These are phyloP conservation scores for Colletes collaris DNA, from an alignment of 2,888 invertebrate species.

Conservation along the genomic window DNA sequence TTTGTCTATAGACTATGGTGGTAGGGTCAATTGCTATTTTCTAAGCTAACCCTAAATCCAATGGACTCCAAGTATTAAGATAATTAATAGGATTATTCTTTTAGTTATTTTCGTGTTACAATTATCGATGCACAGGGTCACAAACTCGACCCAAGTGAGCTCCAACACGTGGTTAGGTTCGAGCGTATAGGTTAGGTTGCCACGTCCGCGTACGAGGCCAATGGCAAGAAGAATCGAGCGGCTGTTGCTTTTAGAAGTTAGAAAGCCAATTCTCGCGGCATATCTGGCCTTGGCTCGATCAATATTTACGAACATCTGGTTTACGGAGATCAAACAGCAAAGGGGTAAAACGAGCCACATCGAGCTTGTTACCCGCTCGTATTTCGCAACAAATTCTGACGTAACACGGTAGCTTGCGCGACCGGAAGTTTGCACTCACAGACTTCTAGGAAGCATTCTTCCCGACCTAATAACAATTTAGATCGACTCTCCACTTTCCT, in stretches of 20 bases:
- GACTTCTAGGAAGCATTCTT: conserved; percentile 3
- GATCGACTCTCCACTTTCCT: too few relatives aligned
- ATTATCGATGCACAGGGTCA: too few relatives aligned
- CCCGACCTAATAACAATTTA: too few relatives aligned
- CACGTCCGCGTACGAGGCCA: conserved; percentile 70
- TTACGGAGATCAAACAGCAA: conserved; percentile 49
- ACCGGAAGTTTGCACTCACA: conserved; percentile 26
- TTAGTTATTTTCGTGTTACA: too few relatives aligned
- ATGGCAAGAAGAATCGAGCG: conserved; percentile 53
- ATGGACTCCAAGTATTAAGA: too few relatives aligned
- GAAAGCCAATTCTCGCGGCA: conserved; percentile 63
- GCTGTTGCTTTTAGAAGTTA: conserved; percentile 68
- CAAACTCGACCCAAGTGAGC: background rate
- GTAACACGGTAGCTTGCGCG: conserved; percentile 23
- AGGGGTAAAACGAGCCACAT: conserved; percentile 33
- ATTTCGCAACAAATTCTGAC: conserved; percentile 28
- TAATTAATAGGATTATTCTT: too few relatives aligned
- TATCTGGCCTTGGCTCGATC: conserved; percentile 64
- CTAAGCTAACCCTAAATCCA: too few relatives aligned
- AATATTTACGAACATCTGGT: conserved; percentile 66
- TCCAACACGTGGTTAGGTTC: conserved; percentile 50
- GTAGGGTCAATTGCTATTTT: too few relatives aligned
- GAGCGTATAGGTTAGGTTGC: conserved; percentile 40
- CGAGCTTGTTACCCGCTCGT: background rate
- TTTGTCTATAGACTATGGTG: too few relatives aligned